phyloP scores from a whole-genome alignment of 2,113 vertebrate species.

The Reinhardtius hippoglossoides region DNA sequence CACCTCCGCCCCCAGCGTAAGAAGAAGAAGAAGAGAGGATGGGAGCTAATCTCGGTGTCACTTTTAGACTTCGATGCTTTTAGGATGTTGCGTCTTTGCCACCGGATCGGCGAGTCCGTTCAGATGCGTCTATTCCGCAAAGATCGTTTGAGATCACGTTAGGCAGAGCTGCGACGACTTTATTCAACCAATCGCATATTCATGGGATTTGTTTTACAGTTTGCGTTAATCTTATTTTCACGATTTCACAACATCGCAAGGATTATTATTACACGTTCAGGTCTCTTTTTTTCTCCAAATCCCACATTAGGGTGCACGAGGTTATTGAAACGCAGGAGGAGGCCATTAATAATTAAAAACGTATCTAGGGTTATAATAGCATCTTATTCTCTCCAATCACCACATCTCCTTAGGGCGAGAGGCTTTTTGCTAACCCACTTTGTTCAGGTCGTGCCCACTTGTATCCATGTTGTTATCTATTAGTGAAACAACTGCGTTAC shows the following conservation, averaged over 20 bases:
- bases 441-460: neutral
- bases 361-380: constrained; percentile 13
- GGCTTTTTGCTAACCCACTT: neutral
- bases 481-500: neutral
- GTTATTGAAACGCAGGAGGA: neutral
- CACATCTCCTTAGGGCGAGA: neutral
- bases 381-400: neutral
- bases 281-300: neutral
- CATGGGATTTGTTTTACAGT: constrained; percentile 19
- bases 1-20: constrained; percentile 52
- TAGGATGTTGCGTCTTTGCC: constrained; percentile 13
- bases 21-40: constrained; percentile 17
- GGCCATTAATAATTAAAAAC: neutral
- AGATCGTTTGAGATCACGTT: neutral
- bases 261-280: constrained; percentile 7
- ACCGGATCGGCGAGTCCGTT: constrained; percentile 3
- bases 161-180: neutral
- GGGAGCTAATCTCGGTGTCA: constrained; percentile 47
- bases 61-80: constrained; percentile 36
- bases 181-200: constrained; percentile 28
- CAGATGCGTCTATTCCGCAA: constrained; percentile 1
- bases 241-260: constrained; percentile 1
- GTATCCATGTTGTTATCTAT: neutral
- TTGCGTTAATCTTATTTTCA: constrained; percentile 35
- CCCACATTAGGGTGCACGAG: neutral